Evolutionary conservation across 2,113 vertebrate species (phyloP), one percentile per base, ranked within the genome.

Genomic region (Prunella fulvescens): DNA sequence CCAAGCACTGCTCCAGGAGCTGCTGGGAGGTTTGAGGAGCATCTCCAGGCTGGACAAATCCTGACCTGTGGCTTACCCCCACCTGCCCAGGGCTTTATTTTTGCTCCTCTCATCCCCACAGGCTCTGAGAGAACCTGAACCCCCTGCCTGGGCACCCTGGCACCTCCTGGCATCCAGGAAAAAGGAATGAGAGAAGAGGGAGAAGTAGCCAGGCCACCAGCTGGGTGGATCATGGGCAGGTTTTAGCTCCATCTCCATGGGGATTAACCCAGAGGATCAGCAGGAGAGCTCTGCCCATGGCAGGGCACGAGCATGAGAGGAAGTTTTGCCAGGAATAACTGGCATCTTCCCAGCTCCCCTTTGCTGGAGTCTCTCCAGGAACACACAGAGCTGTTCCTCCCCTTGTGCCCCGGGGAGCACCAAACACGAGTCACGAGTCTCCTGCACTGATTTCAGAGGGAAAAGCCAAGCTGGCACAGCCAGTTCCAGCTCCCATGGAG

Each of bases 121-220:
- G 37, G 14, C 20, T 50, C 33, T 0, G 5, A 10, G 44, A 35
- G 24, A 16, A 1, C 29, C 8, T 14, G 19, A 3, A 4, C 22
- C 22, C 31, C 40, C 69, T 1, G 4, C 9, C 70, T 35, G 60
- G 12, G 3, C 12, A 10, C 5, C 12, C 69, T 83, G 81, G 66
- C 15, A 1, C 37, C 6, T 2, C 24, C 54, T 72, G 69, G n/a
- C 22, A 23, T 2, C 57, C 14, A 11, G 1, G 15, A 19, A 16
- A 37, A 37, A 25, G 20, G 69, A 7, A 11, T 60, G 86, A 57
- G 48, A 64, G 3, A 6, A 77, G 58, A 39, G 29, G 2, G 2
- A 39, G 12, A 4, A 70, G 60, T 2, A 44, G 79, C 93, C 82
- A 47, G 39, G 20, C 11, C 79, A 37, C 29, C 71, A 22, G 35